Evolutionary conservation across 2,113 vertebrate genomes (phyloP).

Genomic region (Amphilophus citrinellus): DNA sequence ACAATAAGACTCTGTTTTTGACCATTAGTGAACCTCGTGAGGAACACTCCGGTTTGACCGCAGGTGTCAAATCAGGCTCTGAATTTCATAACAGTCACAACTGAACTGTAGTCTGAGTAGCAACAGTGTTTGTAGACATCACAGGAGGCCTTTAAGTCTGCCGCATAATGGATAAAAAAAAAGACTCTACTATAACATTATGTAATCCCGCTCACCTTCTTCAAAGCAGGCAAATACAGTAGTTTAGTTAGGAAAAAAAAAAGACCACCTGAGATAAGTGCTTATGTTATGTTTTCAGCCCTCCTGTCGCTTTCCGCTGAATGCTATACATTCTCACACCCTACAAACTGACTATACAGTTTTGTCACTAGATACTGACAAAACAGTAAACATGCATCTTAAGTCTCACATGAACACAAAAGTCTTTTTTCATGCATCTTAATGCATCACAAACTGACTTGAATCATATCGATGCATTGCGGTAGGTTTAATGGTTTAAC

Average conservation of each 20-base stretch:
- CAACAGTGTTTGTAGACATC: constrained; percentile 10
- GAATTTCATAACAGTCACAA: constrained; percentile 44
- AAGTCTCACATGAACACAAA: constrained; percentile 11
- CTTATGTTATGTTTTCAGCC: background rate
- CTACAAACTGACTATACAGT: background rate
- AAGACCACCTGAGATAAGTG: background rate
- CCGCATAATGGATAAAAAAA: background rate
- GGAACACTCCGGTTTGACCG: constrained; percentile 36
- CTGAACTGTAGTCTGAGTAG: constrained; percentile 14
- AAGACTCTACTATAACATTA: constrained; percentile 29
- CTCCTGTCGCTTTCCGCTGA: background rate
- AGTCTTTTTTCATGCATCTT: background rate
- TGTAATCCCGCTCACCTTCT: background rate
- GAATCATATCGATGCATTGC: constrained; percentile 5
- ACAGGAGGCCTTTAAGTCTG: constrained; percentile 1
- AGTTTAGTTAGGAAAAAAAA: background rate
- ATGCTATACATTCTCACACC: background rate
- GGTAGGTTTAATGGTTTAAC: constrained; percentile 6
- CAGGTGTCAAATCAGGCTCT: constrained; percentile 30
- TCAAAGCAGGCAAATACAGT: background rate
- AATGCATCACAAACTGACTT: constrained; percentile 15
- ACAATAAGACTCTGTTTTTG: constrained; percentile 55
- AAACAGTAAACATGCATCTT: background rate
- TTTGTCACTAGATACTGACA: no score
- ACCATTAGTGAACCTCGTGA: constrained; percentile 53